Conservation (phyloP, 1,140 invertebrate genomes). For the Contarinia nasturtii region DNA sequence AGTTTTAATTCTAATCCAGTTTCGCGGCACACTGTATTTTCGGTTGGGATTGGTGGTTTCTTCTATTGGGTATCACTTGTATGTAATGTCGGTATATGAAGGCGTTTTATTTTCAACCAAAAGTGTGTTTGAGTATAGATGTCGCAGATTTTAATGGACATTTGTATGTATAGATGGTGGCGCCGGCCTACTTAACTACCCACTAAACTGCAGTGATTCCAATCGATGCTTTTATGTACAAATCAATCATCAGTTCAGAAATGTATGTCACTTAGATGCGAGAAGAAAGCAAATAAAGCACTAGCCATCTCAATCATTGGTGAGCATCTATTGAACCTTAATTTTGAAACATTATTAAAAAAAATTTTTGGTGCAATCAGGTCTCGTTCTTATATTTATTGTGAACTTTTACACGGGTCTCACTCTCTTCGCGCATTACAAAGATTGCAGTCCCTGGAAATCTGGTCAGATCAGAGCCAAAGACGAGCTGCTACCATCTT, state of each 20-base stretch:
- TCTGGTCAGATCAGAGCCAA: conserved; percentile 34
- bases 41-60: conserved; percentile 74
- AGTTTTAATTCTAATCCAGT: conserved; percentile 61
- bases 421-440: conserved; percentile 62
- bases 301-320: conserved; percentile 10
- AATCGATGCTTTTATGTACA: conserved; percentile 74
- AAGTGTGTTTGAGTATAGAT: too few relatives aligned
- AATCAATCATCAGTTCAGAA: conserved; percentile 91
- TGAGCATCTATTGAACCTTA: background rate
- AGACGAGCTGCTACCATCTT: conserved; percentile 65
- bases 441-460: conserved; percentile 58
- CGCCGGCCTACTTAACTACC: too few relatives aligned
- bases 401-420: conserved; percentile 73
- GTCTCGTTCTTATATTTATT: conserved; percentile 28
- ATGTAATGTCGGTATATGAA: too few relatives aligned
- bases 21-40: conserved; percentile 77
- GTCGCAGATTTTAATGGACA: too few relatives aligned
- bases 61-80: conserved; percentile 85
- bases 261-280: conserved; percentile 55
- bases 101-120: too few relatives aligned
- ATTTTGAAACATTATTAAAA: too few relatives aligned
- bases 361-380: background rate
- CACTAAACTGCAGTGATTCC: too few relatives aligned
- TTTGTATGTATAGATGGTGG: too few relatives aligned
- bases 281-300: conserved; percentile 25